A percentile compares a stretch with the other conserved stretches of the same genome.
phyloP scores from a whole-genome alignment of 2,888 invertebrate species.

The Thera britannica region DNA sequence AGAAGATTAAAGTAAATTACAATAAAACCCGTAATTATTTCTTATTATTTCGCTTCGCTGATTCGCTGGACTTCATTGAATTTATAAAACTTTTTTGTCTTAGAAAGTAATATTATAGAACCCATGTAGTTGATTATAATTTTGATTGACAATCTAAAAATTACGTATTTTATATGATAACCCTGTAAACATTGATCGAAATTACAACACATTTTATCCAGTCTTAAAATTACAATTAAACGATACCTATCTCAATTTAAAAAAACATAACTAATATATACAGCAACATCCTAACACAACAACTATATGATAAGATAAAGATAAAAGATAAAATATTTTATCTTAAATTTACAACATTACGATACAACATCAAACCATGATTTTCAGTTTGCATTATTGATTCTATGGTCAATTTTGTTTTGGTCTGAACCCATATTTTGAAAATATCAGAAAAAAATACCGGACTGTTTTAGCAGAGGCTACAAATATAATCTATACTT shows the following conservation, averaged over 20 bases:
- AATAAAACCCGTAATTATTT: neutral
- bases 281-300: conserved; percentile 41
- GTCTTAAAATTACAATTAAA: conserved; percentile 54
- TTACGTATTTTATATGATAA: conserved; percentile 11
- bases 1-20: neutral
- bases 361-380: conserved; percentile 18
- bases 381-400: neutral
- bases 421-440: neutral
- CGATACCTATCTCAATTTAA: conserved; percentile 33
- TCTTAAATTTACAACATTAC: neutral
- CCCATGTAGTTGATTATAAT: neutral
- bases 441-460: no score
- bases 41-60: no score
- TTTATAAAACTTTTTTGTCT: no score
- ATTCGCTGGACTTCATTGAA: neutral
- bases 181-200: conserved; percentile 46
- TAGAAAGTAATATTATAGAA: no score
- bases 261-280: conserved; percentile 44
- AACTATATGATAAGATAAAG: conserved; percentile 1
- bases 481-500: no score
- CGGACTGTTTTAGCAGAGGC: no score
- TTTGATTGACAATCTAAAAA: neutral
- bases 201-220: conserved; percentile 43
- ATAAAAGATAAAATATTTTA: neutral
- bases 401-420: neutral